These are phyloP conservation scores for Amphipyra tragopoginis DNA, from an alignment of 2,888 invertebrate genomes.

Conservation along the genomic window DNA sequence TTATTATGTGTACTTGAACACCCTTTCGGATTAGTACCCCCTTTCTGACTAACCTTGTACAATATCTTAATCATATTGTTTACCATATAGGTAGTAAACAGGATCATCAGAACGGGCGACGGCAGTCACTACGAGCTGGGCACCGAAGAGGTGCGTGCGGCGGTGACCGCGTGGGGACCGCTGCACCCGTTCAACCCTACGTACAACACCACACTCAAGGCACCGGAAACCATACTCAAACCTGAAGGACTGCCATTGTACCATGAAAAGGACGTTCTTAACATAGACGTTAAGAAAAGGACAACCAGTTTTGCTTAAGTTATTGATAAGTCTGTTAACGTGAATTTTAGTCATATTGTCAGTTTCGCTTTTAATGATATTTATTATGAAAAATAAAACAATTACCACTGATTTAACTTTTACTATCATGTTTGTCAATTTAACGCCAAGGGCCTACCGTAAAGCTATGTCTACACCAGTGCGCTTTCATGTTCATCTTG, in stretches of 20 bases:
- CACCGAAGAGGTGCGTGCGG: conserved; percentile 71
- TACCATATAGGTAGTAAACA: conserved; percentile 82
- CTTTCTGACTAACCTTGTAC: too few relatives aligned
- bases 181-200: conserved; percentile 84
- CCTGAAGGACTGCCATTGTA: conserved; percentile 77
- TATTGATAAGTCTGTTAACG: too few relatives aligned
- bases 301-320: not conserved
- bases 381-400: too few relatives aligned
- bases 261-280: conserved; percentile 71
- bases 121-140: conserved; percentile 90
- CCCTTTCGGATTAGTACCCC: too few relatives aligned
- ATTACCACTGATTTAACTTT: too few relatives aligned
- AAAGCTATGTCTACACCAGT: too few relatives aligned
- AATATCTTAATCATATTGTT: too few relatives aligned
- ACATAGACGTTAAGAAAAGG: not conserved
- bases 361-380: not conserved
- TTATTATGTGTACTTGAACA: too few relatives aligned
- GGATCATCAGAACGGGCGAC: conserved; percentile 91
- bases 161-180: conserved; percentile 74
- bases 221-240: conserved; percentile 70
- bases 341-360: not conserved
- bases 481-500: too few relatives aligned
- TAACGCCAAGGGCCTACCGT: too few relatives aligned
- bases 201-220: conserved; percentile 71
- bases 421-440: too few relatives aligned